phyloP scores from a whole-genome alignment of 2,888 invertebrate species.

The Podabrus alpinus region DNA sequence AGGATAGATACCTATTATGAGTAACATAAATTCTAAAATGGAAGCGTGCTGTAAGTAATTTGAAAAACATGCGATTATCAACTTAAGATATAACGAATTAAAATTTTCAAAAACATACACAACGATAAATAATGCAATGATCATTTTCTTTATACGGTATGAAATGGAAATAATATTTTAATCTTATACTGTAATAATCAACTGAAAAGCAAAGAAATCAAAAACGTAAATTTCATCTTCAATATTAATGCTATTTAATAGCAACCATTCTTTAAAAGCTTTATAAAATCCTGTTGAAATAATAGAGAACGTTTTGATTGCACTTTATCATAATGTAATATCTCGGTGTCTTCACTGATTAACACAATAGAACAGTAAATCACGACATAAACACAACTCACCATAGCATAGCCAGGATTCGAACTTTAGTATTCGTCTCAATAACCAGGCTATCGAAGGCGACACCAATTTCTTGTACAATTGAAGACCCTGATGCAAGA shows the following conservation, averaged over 20 bases:
- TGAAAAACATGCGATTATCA: background rate
- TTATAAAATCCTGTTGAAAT: background rate
- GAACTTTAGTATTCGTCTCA: background rate
- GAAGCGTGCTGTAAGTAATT: background rate
- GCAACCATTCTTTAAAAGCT: background rate
- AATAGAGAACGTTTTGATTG: background rate
- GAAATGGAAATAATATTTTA: background rate
- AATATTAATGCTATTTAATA: background rate
- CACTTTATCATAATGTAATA: background rate
- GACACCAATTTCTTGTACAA: background rate
- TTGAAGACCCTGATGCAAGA: too few relatives aligned
- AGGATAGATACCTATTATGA: background rate
- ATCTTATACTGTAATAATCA: too few relatives aligned
- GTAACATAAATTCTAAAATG: background rate
- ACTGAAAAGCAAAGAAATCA: too few relatives aligned
- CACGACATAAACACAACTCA: background rate
- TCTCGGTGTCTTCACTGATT: background rate
- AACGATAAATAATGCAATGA: background rate
- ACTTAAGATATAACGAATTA: background rate
- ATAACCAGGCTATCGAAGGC: background rate
- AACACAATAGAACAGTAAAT: background rate
- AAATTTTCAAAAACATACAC: background rate
- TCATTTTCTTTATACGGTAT: background rate
- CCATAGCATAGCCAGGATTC: background rate
- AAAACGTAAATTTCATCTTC: too few relatives aligned